phyloP scores from a whole-genome alignment of 2,797 vertebrate species.

The Esox masquinongy region DNA sequence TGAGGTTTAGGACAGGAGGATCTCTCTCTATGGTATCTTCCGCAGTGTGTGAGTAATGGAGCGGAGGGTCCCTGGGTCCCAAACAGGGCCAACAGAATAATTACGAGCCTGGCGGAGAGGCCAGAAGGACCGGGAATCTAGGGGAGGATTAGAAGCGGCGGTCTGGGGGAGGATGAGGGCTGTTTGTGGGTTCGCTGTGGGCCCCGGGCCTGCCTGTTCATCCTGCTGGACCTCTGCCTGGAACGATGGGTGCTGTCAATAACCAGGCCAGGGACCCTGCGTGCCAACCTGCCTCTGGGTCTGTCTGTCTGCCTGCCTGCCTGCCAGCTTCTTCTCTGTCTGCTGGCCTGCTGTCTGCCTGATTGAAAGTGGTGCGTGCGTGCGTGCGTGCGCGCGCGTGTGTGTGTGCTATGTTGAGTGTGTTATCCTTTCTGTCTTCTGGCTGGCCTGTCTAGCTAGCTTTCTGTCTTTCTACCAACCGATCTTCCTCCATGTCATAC shows the following conservation, averaged over 20 bases:
- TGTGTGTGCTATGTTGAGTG: background rate
- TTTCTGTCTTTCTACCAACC: background rate
- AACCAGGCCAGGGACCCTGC: slow-evolving; percentile 20
- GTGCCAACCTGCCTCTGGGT: background rate
- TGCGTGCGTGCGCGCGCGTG: background rate
- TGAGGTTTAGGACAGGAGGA: slow-evolving; percentile 25
- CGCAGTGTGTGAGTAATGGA: slow-evolving; percentile 64
- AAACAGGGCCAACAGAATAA: slow-evolving; percentile 64
- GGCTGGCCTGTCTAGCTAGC: slow-evolving; percentile 22
- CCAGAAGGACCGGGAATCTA: background rate
- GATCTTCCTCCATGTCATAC: background rate
- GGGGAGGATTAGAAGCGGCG: background rate
- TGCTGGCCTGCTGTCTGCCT: slow-evolving; percentile 4
- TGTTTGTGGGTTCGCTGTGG: slow-evolving; percentile 42
- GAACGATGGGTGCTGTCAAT: slow-evolving; percentile 48
- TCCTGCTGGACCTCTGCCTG: slow-evolving; percentile 51
- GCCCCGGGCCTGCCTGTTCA: slow-evolving; percentile 36
- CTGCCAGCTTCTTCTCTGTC: slow-evolving; percentile 4
- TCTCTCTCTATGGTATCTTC: slow-evolving; percentile 49
- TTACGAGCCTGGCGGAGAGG: slow-evolving; percentile 53
- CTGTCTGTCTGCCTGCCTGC: background rate
- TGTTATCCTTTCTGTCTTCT: slow-evolving; percentile 12
- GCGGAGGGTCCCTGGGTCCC: slow-evolving; percentile 54
- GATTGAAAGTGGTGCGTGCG: background rate
- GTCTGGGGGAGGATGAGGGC: slow-evolving; percentile 27